Percentiles rank a stretch among this genome's conserved stretches.
Evolutionary conservation across 2,888 invertebrate species (phyloP).

Genomic region (Leuctra nigra): DNA sequence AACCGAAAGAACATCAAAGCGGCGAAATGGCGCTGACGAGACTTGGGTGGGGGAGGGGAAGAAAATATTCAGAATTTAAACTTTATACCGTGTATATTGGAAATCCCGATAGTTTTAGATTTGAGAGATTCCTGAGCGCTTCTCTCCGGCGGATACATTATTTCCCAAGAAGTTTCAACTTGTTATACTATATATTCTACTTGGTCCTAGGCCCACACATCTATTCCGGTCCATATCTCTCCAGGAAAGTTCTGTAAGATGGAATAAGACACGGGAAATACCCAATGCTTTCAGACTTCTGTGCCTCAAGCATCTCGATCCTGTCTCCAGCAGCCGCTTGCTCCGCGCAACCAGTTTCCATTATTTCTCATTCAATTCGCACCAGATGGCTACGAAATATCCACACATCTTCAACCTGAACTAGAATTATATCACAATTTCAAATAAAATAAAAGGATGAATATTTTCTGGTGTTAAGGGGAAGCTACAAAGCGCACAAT

Average conservation of each 20-base stretch:
- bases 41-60: background rate
- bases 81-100: background rate
- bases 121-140: background rate
- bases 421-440: background rate
- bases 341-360: slow-evolving; percentile 6
- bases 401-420: background rate
- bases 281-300: slow-evolving; percentile 2
- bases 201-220: background rate
- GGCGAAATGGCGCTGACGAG: background rate
- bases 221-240: slow-evolving; percentile 7
- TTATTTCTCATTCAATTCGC: slow-evolving; percentile 14
- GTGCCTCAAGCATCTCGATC: slow-evolving; percentile 4
- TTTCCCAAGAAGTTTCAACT: background rate
- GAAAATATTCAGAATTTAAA: slow-evolving; percentile 4
- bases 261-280: slow-evolving; percentile 5
- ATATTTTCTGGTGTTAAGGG: no score
- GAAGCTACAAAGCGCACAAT: no score
- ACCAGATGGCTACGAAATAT: slow-evolving; percentile 10
- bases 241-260: background rate
- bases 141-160: slow-evolving; percentile 1
- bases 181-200: background rate
- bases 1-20: slow-evolving; percentile 10
- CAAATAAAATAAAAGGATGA: background rate
- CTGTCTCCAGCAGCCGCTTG: background rate
- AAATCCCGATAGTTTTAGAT: slow-evolving; percentile 5